Evolutionary conservation across 2,113 vertebrate species (phyloP), one percentile per base, ranked within the genome.

Genomic region (Poeciliopsis occidentalis): DNA sequence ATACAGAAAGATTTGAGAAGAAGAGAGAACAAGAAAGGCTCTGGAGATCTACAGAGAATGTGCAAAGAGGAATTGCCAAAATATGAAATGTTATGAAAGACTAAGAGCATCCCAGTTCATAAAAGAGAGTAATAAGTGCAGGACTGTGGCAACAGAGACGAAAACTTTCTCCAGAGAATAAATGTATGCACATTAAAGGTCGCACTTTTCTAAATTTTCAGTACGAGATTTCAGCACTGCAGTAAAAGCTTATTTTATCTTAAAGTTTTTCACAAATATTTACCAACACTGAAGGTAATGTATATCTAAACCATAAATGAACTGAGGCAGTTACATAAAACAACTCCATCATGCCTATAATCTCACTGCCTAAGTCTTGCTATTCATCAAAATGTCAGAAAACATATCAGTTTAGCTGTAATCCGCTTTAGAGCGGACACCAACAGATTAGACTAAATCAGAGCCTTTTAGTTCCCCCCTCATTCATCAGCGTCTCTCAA

Each of bases 371-470:
- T 15, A 15, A 67, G 61, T 64, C 27, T 27, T 26, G 32, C 51
- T 8, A 4, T 47, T 51, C 64, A 30, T 26, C 62, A 32, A 60
- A 31, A 22, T 13, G 32, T 51, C 41, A 37, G 31, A 74, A 70
- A 78, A 61, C 47, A 60, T 12, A 61, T 32, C n/a, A 10, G 32
- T 8, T 41, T 13, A 26, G 24, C n/a, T 26, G n/a, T 41, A 67
- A 62, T 75, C 63, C 6, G 69, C 72, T 67, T 75, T 31, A 69
- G 57, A 70, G 19, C 34, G 29, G 66, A 44, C 73, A 37, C 41
- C 70, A 77, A 66, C 69, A 84, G 84, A 89, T 87, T 71, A 85
- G 63, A 27, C 61, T 81, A 75, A 82, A 81, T 83, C 76, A 79
- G 41, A 77, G 64, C 17, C n/a, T 67, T 15, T 65, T 26, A 7